Evolutionary conservation across 2,888 invertebrate genomes (phyloP), one percentile per base, ranked within the genome.

Genomic region (Ypsolopha sequella): DNA sequence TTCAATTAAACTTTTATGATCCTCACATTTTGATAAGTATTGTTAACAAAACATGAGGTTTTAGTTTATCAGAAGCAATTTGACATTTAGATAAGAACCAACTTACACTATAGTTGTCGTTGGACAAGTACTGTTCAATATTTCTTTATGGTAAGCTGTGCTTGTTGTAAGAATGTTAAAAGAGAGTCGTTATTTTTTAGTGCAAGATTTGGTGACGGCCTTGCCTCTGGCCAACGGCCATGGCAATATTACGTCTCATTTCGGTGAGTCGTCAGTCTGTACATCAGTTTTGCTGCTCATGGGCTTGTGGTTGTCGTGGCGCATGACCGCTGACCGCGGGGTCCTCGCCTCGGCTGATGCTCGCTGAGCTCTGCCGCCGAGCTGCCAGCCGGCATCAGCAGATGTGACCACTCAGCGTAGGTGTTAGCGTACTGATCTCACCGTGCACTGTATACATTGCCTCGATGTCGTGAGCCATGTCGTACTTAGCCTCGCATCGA

Each of bases 181-280:
- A 71, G 75, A 75, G 68, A 78, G 84, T 79, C 76, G 77, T 86
- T 84, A 74, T 85, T 87, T 87, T 87, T 85, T 86, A 85, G 87
- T 85, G 86, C 85, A 87, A 85, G 87, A 87, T 78, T 76, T 87
- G 87, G 87, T 87, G 87, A 87, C 86, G 69, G 87, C 87, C 73
- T 86, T 87, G 81, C 87, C 87, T 65, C 76, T 85, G 77, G 86
- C 86, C 76, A 87, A 87, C 79, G 87, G 87, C 80, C 87, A 86
- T 79, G 81, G 82, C 79, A 80, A 80, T 81, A 76, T 82, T 63
- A 78, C 85, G 80, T 81, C 86, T 77, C 86, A 85, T 81, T 86
- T 86, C 72, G 85, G 87, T 87, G 87, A 86, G 86, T 87, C 80
- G 85, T 80, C 76, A 75, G 76, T 75, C 71, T 72, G 74, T 70